Base-by-base conservation (phyloP, 2,888 invertebrate species). In the Malthinus seriepunctatus region DNA sequence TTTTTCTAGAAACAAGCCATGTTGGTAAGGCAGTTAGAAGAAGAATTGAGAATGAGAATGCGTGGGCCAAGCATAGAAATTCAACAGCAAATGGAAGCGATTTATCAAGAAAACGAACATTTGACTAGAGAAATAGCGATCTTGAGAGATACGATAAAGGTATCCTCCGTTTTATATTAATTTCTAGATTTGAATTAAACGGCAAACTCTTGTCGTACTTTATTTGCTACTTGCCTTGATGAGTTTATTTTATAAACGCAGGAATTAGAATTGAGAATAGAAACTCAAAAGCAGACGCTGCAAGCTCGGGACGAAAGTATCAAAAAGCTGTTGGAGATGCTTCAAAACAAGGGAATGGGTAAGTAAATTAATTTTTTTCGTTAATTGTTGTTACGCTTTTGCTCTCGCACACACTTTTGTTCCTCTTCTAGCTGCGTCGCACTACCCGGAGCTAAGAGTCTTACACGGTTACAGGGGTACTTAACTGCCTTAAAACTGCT, bases 281-380 rank as follows among this genome's bases (percentile, higher is more conserved):
- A 97, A 80, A 96, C 97, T 32, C 97, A 98, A 81, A 97, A 97
- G 80, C 97, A 97, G 82, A 98, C 97, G 44, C 83, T 98, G 68
- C 91, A 92, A 76, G 95, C 97, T 46, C 86, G 97, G 71, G 97
- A 98, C 81, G 97, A 97, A 76, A 97, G 96, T 80, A 97, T 98
- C 78, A 97, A 97, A 83, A 97, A 97, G 81, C 86, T 98, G 73
- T 85, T 98, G 75, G 97, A 98, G 84, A 97, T 98, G 96, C 86
- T 98, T 60, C 97, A 97, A 80, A 95, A 92, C 78, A 96, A 95
- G 83, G 95, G 95, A 79, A 91, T 95, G 87, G 94, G 95, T 94
- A 84, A 87, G 93, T 82, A 73, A 61, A 56, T 38, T 54, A 54
- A 60, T 54, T 57, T 59, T 55, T 51, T 56, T 53, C 34, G 56